Evolutionary conservation across 2,797 vertebrate genomes (phyloP).

Genomic region (Dendrocincla tyrannina): DNA sequence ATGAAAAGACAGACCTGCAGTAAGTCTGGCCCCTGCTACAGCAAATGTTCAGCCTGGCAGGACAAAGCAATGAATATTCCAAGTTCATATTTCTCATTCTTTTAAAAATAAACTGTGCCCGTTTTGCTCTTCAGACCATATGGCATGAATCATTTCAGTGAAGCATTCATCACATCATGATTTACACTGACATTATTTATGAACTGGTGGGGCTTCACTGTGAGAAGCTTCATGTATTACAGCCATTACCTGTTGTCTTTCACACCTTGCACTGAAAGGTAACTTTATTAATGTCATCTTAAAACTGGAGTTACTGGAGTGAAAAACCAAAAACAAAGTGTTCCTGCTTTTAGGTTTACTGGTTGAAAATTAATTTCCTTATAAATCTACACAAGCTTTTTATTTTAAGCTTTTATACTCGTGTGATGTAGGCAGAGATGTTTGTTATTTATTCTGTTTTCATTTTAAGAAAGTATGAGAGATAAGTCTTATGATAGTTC

Average conservation of each 20-base stretch:
- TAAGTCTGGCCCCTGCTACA: constrained; percentile 39
- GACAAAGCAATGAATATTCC: constrained; percentile 60
- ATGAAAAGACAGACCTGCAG: constrained; percentile 42
- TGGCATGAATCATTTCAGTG: constrained; percentile 61
- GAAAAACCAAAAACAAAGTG: not conserved
- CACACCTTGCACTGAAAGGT: not conserved
- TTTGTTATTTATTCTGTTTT: not conserved
- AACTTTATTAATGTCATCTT: not conserved
- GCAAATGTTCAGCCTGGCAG: constrained; percentile 61
- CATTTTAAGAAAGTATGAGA: not conserved
- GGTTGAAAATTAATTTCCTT: not conserved
- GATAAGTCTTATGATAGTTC: not conserved
- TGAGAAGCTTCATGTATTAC: not conserved
- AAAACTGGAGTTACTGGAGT: not conserved
- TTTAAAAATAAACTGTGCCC: constrained; percentile 70
- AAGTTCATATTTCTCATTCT: constrained; percentile 63
- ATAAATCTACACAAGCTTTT: not conserved
- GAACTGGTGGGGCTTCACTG: not conserved
- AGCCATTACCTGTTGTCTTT: not conserved
- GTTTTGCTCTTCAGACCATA: constrained; percentile 65
- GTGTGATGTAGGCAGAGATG: not conserved
- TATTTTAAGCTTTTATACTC: not conserved
- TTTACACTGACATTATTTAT: constrained; percentile 55
- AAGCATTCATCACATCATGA: constrained; percentile 50
- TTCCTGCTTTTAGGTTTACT: not conserved